phyloP scores from a whole-genome alignment of 2,888 invertebrate species.

The Heterodera filipjevi region DNA sequence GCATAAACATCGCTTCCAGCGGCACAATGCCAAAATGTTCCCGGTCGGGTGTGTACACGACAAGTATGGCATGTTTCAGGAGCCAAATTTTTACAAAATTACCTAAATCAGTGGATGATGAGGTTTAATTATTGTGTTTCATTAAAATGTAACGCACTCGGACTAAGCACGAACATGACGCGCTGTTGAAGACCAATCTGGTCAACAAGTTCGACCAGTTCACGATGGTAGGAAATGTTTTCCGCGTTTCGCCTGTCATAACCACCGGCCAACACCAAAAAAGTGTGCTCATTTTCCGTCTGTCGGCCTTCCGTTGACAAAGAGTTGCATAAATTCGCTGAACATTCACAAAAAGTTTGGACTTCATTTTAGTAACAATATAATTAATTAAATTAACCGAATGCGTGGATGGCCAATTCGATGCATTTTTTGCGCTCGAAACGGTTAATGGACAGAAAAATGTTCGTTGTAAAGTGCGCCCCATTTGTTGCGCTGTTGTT shows the following conservation, averaged over 20 bases:
- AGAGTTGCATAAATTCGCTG: conserved; percentile 45
- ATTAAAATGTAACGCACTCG: conserved; percentile 43
- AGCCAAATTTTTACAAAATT: conserved; percentile 83
- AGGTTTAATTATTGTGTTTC: no score
- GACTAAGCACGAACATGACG: conserved; percentile 65
- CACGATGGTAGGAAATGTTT: conserved; percentile 82
- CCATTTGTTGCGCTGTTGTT: neutral
- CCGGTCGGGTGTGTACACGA: conserved; percentile 91
- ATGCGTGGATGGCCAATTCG: conserved; percentile 80
- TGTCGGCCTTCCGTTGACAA: conserved; percentile 31
- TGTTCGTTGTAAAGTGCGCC: conserved; percentile 29
- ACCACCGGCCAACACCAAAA: conserved; percentile 90
- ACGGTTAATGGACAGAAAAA: conserved; percentile 87
- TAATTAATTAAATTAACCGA: no score
- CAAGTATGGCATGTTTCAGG: conserved; percentile 77
- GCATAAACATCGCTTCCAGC: conserved; percentile 92
- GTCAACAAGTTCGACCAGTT: conserved; percentile 75
- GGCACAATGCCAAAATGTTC: conserved; percentile 99
- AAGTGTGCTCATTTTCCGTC: conserved; percentile 68
- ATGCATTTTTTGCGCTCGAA: conserved; percentile 96
- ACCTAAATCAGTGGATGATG: no score
- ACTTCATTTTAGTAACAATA: no score
- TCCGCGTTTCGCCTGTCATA: conserved; percentile 86
- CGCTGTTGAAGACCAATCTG: conserved; percentile 67
- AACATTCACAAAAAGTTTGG: conserved; percentile 21